These are phyloP conservation scores for Catonia carolina DNA, from an alignment of 2,888 invertebrate species.

Conservation along the genomic window DNA sequence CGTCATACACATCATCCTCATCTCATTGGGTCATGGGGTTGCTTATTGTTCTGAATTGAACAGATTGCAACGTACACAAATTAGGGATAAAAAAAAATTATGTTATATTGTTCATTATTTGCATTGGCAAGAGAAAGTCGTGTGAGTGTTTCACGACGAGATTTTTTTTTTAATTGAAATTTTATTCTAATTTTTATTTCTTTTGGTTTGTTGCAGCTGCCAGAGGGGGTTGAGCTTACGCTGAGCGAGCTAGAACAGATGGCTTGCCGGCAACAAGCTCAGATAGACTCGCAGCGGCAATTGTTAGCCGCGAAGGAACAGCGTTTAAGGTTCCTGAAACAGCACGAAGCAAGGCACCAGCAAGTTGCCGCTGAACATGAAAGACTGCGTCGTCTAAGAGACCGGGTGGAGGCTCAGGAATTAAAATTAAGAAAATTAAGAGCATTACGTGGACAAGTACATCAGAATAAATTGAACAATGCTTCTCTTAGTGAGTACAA, in stretches of 20 bases:
- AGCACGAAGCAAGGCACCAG: conserved; percentile 77
- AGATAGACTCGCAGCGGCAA: conserved; percentile 92
- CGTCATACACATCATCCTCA: too few species aligned
- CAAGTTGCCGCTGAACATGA: conserved; percentile 81
- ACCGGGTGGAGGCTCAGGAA: conserved; percentile 92
- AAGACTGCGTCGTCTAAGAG: conserved; percentile 75
- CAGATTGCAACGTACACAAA: too few species aligned
- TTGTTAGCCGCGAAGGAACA: conserved; percentile 89
- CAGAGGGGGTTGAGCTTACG: conserved; percentile 64
- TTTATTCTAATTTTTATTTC: neutral
- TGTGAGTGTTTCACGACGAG: too few species aligned
- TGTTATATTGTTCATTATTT: too few species aligned
- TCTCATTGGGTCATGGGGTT: too few species aligned
- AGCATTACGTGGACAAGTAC: conserved; percentile 88
- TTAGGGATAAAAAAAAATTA: too few species aligned
- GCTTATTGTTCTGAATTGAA: too few species aligned
- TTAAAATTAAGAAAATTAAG: conserved; percentile 85
- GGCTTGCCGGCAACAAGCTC: conserved; percentile 95
- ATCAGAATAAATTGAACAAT: conserved; percentile 86
- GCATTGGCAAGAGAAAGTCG: too few species aligned
- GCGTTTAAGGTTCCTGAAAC: conserved; percentile 86
- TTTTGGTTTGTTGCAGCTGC: conserved; percentile 26
- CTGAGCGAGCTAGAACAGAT: conserved; percentile 95
- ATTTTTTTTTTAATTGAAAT: too few species aligned
- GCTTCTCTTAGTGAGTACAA: conserved; percentile 80